Percentiles rank a stretch among this genome's conserved stretches.
These are phyloP conservation scores for Catostylus mosaicus DNA, from an alignment of 30 jellyfish, hydroid and myxozoan genomes.

Conservation along the genomic window DNA sequence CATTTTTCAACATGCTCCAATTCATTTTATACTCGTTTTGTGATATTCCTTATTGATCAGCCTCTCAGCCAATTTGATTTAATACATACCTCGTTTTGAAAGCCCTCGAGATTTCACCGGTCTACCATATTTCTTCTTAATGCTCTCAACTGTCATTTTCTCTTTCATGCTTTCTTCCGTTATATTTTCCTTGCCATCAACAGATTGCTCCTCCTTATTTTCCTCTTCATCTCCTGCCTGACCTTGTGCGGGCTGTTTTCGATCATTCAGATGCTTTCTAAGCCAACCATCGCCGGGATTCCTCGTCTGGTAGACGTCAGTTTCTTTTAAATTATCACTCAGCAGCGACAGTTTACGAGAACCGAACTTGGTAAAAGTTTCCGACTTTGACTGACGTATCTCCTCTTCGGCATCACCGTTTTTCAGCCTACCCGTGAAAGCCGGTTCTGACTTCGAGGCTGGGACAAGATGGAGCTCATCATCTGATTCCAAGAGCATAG, in stretches of 20 bases:
- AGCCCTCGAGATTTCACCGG: constrained; percentile 26
- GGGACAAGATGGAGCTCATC: constrained; percentile 6
- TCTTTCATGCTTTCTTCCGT: constrained; percentile 15
- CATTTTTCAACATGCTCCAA: too few species aligned
- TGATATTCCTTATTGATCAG: too few species aligned
- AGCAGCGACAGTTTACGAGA: constrained; percentile 43
- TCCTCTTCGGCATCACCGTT: not conserved
- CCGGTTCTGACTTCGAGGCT: constrained; percentile 42
- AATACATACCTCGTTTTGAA: constrained; percentile 21
- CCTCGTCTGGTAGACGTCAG: constrained; percentile 58
- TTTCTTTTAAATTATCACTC: constrained; percentile 55
- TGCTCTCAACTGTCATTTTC: constrained; percentile 41
- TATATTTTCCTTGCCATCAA: not conserved
- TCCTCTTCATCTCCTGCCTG: not conserved
- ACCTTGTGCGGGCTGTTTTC: constrained; percentile 48
- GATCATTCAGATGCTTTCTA: constrained; percentile 71
- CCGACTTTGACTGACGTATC: constrained; percentile 29
- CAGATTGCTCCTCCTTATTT: not conserved
- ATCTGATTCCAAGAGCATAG: constrained; percentile 22
- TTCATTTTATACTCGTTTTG: too few species aligned
- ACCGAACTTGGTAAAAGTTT: constrained; percentile 23
- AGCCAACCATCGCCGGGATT: constrained; percentile 89
- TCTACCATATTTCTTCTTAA: constrained; percentile 56
- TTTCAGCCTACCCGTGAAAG: not conserved
- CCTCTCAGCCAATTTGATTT: too few species aligned